Percentiles rank a stretch among this genome's conserved stretches.
These are phyloP conservation scores for Plodia interpunctella DNA, from an alignment of 1,140 invertebrate genomes.

Conservation along the genomic window DNA sequence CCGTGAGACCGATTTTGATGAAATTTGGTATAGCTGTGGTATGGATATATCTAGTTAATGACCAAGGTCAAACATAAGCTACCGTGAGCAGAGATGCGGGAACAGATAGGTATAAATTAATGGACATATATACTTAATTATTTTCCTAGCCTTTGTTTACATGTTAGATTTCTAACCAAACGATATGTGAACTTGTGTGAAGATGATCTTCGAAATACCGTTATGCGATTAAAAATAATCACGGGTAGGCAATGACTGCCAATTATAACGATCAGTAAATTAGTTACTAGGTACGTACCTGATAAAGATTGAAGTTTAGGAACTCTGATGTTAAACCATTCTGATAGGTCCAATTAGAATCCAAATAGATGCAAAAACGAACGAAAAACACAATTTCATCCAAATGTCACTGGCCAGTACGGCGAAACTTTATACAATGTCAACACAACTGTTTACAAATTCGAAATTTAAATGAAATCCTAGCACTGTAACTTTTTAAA, in stretches of 20 bases:
- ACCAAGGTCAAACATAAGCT: too few relatives aligned
- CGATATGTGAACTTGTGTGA: not conserved
- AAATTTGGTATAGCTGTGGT: too few relatives aligned
- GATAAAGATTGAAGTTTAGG: not conserved
- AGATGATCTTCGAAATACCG: not conserved
- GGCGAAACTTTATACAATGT: not conserved
- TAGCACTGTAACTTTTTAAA: constrained; percentile 6
- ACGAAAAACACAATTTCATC: constrained; percentile 25
- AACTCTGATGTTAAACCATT: constrained; percentile 15
- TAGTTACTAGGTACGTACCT: constrained; percentile 1
- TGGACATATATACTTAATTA: too few relatives aligned
- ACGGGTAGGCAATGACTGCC: not conserved
- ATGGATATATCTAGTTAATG: too few relatives aligned
- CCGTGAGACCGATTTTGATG: too few relatives aligned
- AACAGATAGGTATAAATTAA: too few relatives aligned
- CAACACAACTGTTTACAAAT: constrained; percentile 29
- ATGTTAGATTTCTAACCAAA: too few relatives aligned
- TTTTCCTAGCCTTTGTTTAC: too few relatives aligned
- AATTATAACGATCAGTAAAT: not conserved
- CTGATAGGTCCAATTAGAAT: constrained; percentile 29
- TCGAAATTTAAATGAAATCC: not conserved
- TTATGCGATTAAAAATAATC: constrained; percentile 6
- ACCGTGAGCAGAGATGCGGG: too few relatives aligned
- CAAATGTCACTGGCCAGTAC: constrained; percentile 15
- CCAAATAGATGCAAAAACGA: constrained; percentile 32